Conservation (phyloP, 2,888 invertebrate genomes). For the Euphydryas editha region DNA sequence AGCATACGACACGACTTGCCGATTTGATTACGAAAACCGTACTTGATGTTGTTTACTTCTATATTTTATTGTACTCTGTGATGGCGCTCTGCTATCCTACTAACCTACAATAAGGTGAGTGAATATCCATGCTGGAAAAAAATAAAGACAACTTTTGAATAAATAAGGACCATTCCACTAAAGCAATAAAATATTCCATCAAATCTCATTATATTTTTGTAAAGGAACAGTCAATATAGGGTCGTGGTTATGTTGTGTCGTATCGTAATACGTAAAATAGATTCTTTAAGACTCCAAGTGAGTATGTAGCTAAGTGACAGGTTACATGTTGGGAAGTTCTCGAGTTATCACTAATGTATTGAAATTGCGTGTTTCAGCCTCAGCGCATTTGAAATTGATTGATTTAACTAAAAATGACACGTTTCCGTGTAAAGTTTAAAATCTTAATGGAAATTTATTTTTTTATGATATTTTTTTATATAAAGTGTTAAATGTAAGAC, state of each 20-base stretch:
- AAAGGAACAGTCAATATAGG: neutral
- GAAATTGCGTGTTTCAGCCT: slow-evolving; percentile 49
- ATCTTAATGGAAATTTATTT: slow-evolving; percentile 19
- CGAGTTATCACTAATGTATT: slow-evolving; percentile 53
- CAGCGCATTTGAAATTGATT: slow-evolving; percentile 40
- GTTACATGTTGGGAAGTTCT: slow-evolving; percentile 48
- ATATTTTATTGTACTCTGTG: too few relatives aligned
- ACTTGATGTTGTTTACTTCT: too few relatives aligned
- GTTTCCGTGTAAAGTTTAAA: slow-evolving; percentile 26
- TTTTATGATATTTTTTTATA: neutral
- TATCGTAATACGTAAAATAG: slow-evolving; percentile 19
- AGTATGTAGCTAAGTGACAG: slow-evolving; percentile 54
- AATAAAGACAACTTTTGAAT: too few relatives aligned
- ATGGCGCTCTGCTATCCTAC: too few relatives aligned
- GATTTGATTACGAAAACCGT: neutral
- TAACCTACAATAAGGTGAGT: too few relatives aligned
- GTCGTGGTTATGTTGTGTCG: neutral
- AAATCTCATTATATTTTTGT: neutral
- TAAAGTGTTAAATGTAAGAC: neutral
- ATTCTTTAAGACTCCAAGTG: slow-evolving; percentile 15
- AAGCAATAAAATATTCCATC: neutral
- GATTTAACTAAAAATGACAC: slow-evolving; percentile 33
- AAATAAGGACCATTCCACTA: neutral
- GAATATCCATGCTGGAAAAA: too few relatives aligned
- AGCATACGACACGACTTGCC: slow-evolving; percentile 23